These are phyloP conservation scores for Centropus unirufus DNA, from an alignment of 2,113 vertebrate genomes.

Conservation along the genomic window DNA sequence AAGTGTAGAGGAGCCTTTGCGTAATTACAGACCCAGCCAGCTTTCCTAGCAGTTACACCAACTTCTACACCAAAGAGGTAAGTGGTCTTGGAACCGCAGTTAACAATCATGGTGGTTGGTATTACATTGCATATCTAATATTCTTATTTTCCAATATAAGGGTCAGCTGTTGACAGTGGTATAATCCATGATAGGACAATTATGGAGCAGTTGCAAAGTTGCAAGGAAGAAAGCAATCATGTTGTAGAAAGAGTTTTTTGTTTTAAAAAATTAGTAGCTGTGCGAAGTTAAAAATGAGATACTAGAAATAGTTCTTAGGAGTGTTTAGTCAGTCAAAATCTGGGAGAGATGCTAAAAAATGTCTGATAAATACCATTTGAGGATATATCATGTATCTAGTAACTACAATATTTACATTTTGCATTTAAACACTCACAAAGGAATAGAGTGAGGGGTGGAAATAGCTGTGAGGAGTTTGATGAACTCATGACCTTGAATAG, in stretches of 20 bases:
- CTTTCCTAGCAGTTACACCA: not conserved
- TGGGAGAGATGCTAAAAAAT: not conserved
- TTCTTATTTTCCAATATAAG: not conserved
- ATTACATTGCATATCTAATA: not conserved
- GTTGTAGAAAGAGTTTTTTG: not conserved
- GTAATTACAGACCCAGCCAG: not conserved
- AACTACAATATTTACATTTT: not conserved
- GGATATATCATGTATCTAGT: not conserved
- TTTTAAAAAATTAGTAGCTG: not conserved
- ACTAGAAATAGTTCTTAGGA: not conserved
- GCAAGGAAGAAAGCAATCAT: rapidly evolving
- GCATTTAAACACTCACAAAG: not conserved
- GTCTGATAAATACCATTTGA: not conserved
- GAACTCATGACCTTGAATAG: not conserved
- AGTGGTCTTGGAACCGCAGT: not conserved
- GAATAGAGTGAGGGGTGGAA: not conserved
- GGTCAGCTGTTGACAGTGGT: not conserved
- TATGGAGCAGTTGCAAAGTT: not conserved
- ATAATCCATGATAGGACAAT: not conserved
- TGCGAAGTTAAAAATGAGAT: not conserved
- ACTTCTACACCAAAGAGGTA: not conserved
- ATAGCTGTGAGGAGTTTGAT: not conserved
- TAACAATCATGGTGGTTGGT: not conserved
- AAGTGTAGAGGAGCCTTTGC: not conserved
- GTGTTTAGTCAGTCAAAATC: not conserved